phyloP scores from a whole-genome alignment of 92 coral and sea anemone genomes.

The Palythoa caribaeorum region DNA sequence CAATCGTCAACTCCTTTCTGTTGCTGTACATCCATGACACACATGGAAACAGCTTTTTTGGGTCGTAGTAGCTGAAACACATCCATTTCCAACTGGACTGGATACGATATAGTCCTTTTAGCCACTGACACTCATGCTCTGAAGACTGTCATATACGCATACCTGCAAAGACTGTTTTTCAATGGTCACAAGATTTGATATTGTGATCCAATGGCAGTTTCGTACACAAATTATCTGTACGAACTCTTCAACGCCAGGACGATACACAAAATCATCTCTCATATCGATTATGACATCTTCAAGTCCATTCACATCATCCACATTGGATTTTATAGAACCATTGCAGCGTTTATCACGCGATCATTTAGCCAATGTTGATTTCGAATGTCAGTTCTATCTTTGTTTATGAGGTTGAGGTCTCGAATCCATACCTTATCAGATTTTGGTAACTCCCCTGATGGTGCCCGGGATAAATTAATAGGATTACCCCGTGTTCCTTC shows the following conservation, averaged over 20 bases:
- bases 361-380: slow-evolving; percentile 66
- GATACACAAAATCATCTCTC: slow-evolving; percentile 47
- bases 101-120: slow-evolving; percentile 55
- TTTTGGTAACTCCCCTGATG: background rate
- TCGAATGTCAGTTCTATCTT: slow-evolving; percentile 46
- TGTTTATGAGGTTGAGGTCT: slow-evolving; percentile 37
- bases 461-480: background rate
- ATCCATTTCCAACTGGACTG: slow-evolving; percentile 61
- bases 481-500: background rate
- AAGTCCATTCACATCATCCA: slow-evolving; percentile 54
- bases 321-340: slow-evolving; percentile 43
- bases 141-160: slow-evolving; percentile 57
- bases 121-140: slow-evolving; percentile 32
- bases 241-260: slow-evolving; percentile 6
- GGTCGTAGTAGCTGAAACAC: slow-evolving; percentile 37
- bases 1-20: slow-evolving; percentile 55
- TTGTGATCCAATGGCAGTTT: slow-evolving; percentile 4
- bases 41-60: background rate
- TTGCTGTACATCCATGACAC: slow-evolving; percentile 52
- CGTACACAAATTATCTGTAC: background rate
- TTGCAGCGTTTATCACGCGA: slow-evolving; percentile 53
- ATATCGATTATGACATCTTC: slow-evolving; percentile 61
- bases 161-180: background rate
- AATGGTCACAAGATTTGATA: background rate
- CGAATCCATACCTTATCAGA: background rate